Evolutionary conservation across 1,140 invertebrate genomes (phyloP).

Genomic region (Camponotus pennsylvanicus): DNA sequence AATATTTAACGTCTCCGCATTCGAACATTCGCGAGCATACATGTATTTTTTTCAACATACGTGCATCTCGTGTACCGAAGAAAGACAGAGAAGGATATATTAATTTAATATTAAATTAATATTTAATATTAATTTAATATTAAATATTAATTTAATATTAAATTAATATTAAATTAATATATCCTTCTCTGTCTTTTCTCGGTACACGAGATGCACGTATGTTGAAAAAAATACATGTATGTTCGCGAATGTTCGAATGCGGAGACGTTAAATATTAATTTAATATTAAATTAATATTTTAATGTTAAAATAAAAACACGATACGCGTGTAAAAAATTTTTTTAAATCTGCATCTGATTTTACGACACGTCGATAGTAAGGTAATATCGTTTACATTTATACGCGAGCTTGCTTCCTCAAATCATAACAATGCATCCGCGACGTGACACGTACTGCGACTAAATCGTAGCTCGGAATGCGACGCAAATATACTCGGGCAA

Average conservation of each 20-base stretch:
- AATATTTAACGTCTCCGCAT: slow-evolving; percentile 3
- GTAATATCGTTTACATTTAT: neutral
- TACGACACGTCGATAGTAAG: neutral
- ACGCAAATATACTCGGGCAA: neutral
- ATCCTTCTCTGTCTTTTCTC: no score
- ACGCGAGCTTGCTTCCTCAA: neutral
- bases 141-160: no score
- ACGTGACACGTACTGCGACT: neutral
- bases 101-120: no score
- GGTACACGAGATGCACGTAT: no score
- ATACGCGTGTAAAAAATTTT: no score
- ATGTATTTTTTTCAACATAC: neutral
- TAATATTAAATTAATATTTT: no score
- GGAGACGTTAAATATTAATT: no score
- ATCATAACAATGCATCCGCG: neutral
- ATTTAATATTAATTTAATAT: no score
- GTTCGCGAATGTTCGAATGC: no score
- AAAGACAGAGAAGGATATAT: neutral
- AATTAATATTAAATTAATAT: no score
- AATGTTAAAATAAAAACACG: no score
- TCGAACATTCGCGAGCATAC: neutral
- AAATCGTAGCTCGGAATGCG: slow-evolving; percentile 14
- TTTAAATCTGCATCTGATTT: neutral
- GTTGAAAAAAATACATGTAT: no score
- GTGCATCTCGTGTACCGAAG: neutral